Percentiles rank a stretch among this genome's conserved stretches.
These are phyloP conservation scores for Drosophila bocki DNA, from an alignment of 1,140 invertebrate species.

Conservation along the genomic window DNA sequence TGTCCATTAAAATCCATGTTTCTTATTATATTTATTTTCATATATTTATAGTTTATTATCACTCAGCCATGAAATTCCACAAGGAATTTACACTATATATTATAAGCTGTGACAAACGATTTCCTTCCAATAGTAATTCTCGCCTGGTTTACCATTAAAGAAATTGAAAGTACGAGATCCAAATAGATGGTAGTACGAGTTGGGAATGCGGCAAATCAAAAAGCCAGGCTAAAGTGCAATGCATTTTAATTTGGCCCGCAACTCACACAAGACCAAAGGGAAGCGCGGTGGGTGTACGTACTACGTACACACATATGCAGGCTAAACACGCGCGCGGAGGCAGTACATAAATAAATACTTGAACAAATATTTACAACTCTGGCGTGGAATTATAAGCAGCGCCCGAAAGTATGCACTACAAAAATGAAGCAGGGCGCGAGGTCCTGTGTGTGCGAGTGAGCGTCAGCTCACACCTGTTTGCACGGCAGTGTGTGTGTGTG, in stretches of 20 bases:
- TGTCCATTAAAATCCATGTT: neutral
- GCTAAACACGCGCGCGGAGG: constrained; percentile 32
- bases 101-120: constrained; percentile 5
- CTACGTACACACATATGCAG: constrained; percentile 23
- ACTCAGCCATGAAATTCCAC: neutral
- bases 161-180: constrained; percentile 68
- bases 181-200: constrained; percentile 18
- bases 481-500: constrained; percentile 25
- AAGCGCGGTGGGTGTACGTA: constrained; percentile 8
- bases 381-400: constrained; percentile 78
- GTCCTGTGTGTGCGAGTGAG: constrained; percentile 11
- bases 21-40: too few relatives aligned
- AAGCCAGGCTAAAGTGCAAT: constrained; percentile 68
- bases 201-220: constrained; percentile 70
- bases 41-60: too few relatives aligned
- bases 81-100: neutral
- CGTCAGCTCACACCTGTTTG: constrained; percentile 67
- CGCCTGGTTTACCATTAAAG: constrained; percentile 59
- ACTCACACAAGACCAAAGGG: constrained; percentile 43
- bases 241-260: constrained; percentile 75
- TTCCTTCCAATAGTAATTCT: neutral
- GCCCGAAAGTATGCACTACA: constrained; percentile 72
- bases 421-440: constrained; percentile 59
- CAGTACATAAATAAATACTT: constrained; percentile 82
- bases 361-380: constrained; percentile 81